These are phyloP conservation scores for Hololepta plana DNA, from an alignment of 2,888 invertebrate species.

Conservation along the genomic window DNA sequence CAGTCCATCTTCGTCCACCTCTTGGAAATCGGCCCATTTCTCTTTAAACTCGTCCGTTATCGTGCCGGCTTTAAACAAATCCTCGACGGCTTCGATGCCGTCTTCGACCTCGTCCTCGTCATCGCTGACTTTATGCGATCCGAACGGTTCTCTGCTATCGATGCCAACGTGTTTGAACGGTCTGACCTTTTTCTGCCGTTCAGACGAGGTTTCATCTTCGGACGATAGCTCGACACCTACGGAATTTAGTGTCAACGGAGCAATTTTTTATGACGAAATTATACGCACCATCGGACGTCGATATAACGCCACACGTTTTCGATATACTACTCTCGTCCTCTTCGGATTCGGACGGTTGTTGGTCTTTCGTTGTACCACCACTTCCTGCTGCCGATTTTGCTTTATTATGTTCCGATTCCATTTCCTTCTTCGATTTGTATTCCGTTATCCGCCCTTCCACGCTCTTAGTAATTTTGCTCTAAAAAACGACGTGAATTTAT, in stretches of 20 bases:
- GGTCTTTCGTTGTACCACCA: slow-evolving; percentile 8
- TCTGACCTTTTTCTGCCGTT: too few species aligned
- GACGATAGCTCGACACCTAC: slow-evolving; percentile 30
- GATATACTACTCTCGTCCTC: slow-evolving; percentile 30
- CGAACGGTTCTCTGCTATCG: too few species aligned
- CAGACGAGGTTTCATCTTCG: slow-evolving; percentile 25
- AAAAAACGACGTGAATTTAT: slow-evolving; percentile 7
- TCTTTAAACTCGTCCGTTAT: too few species aligned
- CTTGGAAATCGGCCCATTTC: too few species aligned
- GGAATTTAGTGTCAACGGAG: neutral
- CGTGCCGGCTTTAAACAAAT: too few species aligned
- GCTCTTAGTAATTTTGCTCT: slow-evolving; percentile 56
- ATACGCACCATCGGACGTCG: slow-evolving; percentile 24
- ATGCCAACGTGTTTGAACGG: too few species aligned
- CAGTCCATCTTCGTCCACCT: too few species aligned
- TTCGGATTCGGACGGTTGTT: slow-evolving; percentile 41
- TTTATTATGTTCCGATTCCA: slow-evolving; percentile 9
- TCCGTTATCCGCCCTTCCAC: slow-evolving; percentile 59
- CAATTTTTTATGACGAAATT: neutral
- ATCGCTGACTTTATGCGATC: too few species aligned
- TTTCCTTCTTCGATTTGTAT: slow-evolving; percentile 31
- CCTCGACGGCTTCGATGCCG: slow-evolving; percentile 4
- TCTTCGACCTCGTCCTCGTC: slow-evolving; percentile 7
- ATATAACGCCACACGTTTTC: slow-evolving; percentile 23
- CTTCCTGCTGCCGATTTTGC: neutral